A percentile compares a stretch with the other conserved stretches of the same genome.
Evolutionary conservation across 30 jellyfish, hydroid and myxozoan genomes (phyloP).

Genomic region (Turritopsis rubra): DNA sequence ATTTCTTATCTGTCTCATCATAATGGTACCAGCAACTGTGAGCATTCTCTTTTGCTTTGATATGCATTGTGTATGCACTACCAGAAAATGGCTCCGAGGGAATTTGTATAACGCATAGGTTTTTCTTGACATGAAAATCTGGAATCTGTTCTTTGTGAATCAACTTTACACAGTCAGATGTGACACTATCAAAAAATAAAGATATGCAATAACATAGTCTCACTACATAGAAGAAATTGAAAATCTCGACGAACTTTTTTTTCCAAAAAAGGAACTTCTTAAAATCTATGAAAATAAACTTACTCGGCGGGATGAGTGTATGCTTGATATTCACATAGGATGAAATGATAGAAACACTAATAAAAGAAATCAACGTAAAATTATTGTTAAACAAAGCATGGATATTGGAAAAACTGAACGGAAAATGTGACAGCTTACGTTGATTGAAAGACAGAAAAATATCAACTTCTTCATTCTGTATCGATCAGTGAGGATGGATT

Average conservation of each 20-base stretch:
- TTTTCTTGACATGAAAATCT: not conserved
- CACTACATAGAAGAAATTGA: no score
- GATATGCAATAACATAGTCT: no score
- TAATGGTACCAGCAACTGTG: slow-evolving; percentile 7
- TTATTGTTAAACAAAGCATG: no score
- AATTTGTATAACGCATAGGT: not conserved
- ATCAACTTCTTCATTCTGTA: not conserved
- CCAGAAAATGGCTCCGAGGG: slow-evolving; percentile 6
- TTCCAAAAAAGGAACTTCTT: not conserved
- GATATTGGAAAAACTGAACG: no score
- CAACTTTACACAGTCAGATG: not conserved
- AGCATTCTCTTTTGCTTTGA: not conserved
- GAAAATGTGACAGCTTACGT: not conserved
- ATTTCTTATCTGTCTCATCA: not conserved
- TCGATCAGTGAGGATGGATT: not conserved
- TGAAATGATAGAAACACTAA: not conserved
- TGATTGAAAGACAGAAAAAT: not conserved
- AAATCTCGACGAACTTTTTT: no score
- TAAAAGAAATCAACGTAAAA: not conserved
- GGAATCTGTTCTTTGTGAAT: not conserved
- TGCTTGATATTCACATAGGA: not conserved
- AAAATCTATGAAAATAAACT: not conserved
- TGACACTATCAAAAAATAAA: not conserved
- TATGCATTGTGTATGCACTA: not conserved
- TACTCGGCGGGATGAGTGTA: not conserved